phyloP scores from a whole-genome alignment of 2,113 vertebrate genomes.

The Ictalurus furcatus region DNA sequence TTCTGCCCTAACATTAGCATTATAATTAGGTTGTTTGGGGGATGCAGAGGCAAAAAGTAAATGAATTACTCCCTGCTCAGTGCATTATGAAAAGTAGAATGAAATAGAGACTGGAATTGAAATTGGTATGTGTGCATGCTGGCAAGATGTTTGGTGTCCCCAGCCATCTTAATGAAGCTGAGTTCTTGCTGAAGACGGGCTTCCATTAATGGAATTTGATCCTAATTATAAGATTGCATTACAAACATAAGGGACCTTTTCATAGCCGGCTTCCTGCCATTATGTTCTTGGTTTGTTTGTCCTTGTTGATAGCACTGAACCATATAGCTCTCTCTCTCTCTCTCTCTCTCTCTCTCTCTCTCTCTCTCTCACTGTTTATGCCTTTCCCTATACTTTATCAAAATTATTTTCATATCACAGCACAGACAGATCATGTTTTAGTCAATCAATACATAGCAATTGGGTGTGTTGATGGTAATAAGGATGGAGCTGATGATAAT shows the following conservation, averaged over 20 bases:
- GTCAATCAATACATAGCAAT: constrained; percentile 30
- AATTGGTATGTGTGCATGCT: constrained; percentile 54
- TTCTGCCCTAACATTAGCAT: constrained; percentile 72
- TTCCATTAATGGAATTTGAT: constrained; percentile 73
- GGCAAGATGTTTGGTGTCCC: constrained; percentile 59
- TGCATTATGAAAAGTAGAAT: constrained; percentile 50
- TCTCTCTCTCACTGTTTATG: background rate
- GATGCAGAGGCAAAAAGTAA: constrained; percentile 65
- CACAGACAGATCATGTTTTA: constrained; percentile 42
- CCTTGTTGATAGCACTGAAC: constrained; percentile 13
- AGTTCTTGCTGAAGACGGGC: constrained; percentile 73
- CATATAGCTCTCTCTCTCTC: background rate
- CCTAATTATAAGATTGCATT: constrained; percentile 71
- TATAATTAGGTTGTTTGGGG: constrained; percentile 71
- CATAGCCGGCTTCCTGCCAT: constrained; percentile 55
- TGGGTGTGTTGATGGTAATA: constrained; percentile 38
- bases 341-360: constrained; percentile 13
- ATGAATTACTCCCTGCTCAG: constrained; percentile 66
- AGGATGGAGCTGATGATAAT: constrained; percentile 33
- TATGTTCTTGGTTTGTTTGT: constrained; percentile 61
- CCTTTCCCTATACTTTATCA: constrained; percentile 26
- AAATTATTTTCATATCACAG: constrained; percentile 42
- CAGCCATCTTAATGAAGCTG: constrained; percentile 72
- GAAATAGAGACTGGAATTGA: constrained; percentile 22
- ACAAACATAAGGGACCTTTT: constrained; percentile 57